These are phyloP conservation scores for Procapra przewalskii DNA, from an alignment of 2,113 vertebrate genomes.

Conservation along the genomic window DNA sequence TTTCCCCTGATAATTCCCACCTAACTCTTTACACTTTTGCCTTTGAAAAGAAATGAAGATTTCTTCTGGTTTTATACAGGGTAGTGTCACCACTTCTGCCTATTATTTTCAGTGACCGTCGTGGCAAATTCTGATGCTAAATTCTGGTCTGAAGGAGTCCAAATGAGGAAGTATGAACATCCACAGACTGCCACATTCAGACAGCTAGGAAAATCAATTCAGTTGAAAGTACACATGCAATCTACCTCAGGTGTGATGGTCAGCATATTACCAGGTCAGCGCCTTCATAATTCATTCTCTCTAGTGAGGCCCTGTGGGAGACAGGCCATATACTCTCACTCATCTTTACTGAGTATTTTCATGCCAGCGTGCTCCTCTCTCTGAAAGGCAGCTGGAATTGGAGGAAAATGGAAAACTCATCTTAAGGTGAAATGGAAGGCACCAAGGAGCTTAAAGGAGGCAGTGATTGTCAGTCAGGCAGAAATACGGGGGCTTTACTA, in stretches of 20 bases:
- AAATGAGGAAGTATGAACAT: background rate
- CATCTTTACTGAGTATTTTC: background rate
- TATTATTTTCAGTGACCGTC: background rate
- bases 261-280: background rate
- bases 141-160: background rate
- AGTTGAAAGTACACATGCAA: background rate
- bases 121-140: background rate
- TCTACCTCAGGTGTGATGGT: background rate
- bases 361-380: background rate
- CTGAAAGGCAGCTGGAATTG: background rate
- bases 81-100: background rate
- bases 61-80: background rate
- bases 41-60: background rate
- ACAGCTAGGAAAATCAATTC: background rate
- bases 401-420: background rate
- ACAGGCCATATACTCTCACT: background rate
- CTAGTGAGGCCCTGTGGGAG: background rate
- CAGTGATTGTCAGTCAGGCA: background rate
- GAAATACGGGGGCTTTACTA: background rate
- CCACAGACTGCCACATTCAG: background rate
- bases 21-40: slow-evolving; percentile 14
- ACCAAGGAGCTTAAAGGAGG: background rate
- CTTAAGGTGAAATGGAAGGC: background rate
- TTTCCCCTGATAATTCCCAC: background rate
- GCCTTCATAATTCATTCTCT: background rate